Percentiles rank a stretch among this genome's conserved stretches.
phyloP scores from a whole-genome alignment of 2,113 vertebrate genomes.

The Tamias sibiricus region DNA sequence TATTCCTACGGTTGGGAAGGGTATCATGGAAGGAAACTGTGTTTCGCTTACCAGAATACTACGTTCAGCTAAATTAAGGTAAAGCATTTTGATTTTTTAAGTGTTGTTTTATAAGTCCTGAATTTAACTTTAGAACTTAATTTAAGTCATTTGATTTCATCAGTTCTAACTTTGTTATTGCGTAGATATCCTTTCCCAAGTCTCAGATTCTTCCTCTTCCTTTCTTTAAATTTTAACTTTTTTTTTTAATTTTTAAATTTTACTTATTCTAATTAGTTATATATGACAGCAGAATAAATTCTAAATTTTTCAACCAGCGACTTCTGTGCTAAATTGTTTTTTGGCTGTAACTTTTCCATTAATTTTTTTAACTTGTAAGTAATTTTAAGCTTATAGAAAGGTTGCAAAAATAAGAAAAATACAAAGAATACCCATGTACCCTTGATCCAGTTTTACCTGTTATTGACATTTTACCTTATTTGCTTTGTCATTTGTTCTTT shows the following conservation, averaged over 20 bases:
- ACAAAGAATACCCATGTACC: neutral
- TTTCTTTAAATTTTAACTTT: constrained; percentile 43
- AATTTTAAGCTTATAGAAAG: constrained; percentile 38
- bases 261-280: no score
- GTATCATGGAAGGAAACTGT: constrained; percentile 97
- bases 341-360: constrained; percentile 19
- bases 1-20: constrained; percentile 95
- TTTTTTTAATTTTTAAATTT: no score
- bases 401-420: constrained; percentile 16
- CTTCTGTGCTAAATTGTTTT: neutral
- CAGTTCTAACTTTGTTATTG: neutral
- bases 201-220: constrained; percentile 12
- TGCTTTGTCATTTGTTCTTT: constrained; percentile 6
- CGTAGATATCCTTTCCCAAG: constrained; percentile 12
- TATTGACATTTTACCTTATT: neutral
- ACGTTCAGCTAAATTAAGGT: constrained; percentile 96
- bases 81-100: constrained; percentile 64
- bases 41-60: constrained; percentile 98
- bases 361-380: constrained; percentile 41
- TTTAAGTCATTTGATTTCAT: constrained; percentile 52
- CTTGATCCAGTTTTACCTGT: neutral
- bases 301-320: neutral
- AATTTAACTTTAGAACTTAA: constrained; percentile 57
- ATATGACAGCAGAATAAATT: no score
- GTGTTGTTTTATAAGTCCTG: constrained; percentile 29